Percentiles rank a stretch among this genome's conserved stretches.
Evolutionary conservation across 2,113 vertebrate genomes (phyloP).

Genomic region (Labrus mixtus): DNA sequence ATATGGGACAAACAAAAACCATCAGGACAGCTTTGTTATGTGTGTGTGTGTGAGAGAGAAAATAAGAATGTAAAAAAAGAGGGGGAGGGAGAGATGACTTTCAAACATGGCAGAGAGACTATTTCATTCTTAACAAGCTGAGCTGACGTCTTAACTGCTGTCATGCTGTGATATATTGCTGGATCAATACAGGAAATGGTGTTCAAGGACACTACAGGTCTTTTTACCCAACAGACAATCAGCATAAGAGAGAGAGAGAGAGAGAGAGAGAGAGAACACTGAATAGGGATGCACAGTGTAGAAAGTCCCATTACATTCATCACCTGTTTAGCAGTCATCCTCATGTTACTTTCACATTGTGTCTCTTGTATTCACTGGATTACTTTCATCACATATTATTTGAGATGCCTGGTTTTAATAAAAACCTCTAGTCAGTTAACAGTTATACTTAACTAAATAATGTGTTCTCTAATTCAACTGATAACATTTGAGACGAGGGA

Average conservation of each 20-base stretch:
- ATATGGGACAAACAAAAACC: neutral
- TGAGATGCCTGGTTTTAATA: no score
- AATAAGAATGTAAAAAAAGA: neutral
- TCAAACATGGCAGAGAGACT: neutral
- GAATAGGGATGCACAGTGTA: neutral
- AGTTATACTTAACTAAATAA: no score
- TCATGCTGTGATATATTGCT: constrained; percentile 30
- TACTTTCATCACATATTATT: no score
- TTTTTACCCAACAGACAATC: neutral
- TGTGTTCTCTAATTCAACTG: no score
- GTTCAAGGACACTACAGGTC: constrained; percentile 28
- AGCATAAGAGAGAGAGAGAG: neutral
- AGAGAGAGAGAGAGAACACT: neutral
- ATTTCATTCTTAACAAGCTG: constrained; percentile 41
- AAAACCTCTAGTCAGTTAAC: no score
- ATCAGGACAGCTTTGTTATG: neutral
- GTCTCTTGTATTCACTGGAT: no score
- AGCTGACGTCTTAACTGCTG: constrained; percentile 11
- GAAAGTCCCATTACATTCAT: neutral
- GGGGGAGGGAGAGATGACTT: neutral
- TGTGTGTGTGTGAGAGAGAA: neutral
- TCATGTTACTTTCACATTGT: no score
- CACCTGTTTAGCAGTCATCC: neutral
- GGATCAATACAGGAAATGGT: constrained; percentile 30
- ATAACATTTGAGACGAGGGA: no score